Evolutionary conservation across 2,113 vertebrate species (phyloP), one percentile per base, ranked within the genome.

Genomic region (Tachuris rubrigastra): DNA sequence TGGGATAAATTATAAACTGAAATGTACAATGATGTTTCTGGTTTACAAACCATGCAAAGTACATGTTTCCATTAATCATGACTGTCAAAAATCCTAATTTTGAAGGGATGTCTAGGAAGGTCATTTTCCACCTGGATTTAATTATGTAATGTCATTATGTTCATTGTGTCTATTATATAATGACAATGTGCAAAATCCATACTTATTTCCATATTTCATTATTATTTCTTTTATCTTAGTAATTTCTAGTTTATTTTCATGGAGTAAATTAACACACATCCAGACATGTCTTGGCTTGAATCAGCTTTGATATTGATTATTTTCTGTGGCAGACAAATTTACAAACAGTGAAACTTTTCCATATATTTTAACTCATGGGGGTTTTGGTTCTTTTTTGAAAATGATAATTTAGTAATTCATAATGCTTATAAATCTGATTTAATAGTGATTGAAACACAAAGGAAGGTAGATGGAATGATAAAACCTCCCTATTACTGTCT

Each of bases 91-190:
- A 90, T 76, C 95, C 96, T 85, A 42, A 83, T 96, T 95, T 84
- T 94, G 79, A 94, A 85, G 81, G 56, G 82, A 90, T 80, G 82
- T 87, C 92, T 87, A 82, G 56, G 49, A 95, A 94, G 96, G 96
- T 97, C 96, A 94, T 93, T 97, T 96, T 97, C 76, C 94, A 87
- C 90, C 93, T 96, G 89, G 88, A 95, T 87, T 86, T 97, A 93
- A 97, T 97, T 97, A 94, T 93, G 92, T 96, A 93, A 96, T 94
- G 86, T 89, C 94, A 80, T 95, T 96, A 80, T 91, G 87, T 94
- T 90, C 81, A 93, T 97, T 95, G 93, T 95, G 89, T 74, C 83
- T 79, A 75, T 97, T 97, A 90, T 72, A 78, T 86, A 89, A 93
- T 85, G 85, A 83, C 66, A 78, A 15, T 47, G 56, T 83, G 62